Base-by-base conservation (phyloP, 2,797 vertebrate species). In the Carcharodon carcharias region DNA sequence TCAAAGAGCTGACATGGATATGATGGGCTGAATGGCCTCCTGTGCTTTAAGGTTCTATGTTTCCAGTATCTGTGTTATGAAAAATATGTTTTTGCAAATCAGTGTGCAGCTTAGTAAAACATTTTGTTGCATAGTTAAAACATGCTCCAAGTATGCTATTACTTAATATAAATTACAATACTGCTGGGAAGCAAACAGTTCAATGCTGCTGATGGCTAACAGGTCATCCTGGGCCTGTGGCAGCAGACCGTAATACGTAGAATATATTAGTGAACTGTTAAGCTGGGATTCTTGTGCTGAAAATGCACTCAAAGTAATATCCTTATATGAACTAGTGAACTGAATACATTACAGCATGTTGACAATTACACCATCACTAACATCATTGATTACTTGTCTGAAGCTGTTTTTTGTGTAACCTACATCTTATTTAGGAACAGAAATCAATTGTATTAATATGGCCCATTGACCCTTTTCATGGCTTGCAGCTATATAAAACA, bases 401-500 rank as follows among this genome's bases (percentile, higher is more conserved):
- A 73, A 54, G 28, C 45, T 50, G 28, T 35, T 73, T 94, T 94
- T 31, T 54, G 94, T 54, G 50, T 56, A 31, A 73, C 69, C 94
- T 56, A 95, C 31, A 58, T 95, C 45, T 95, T 77, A 73, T 95
- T 93, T 21, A 65, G 21, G 35, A 21, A 93, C 35, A 93, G 61
- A 93, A 93, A 67, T 93, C 91, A 45, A 65, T 93, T 9, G 61
- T 18, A 67, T 67, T 93, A 67, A 93, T 93, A 67, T 93, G 91
- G 21, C 61, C 61, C n/a, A 67, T 21, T 61, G n/a, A 65, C 91
- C 89, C 40, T 11, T 67, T 93, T 93, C 61, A 67, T 23, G 2
- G 61, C n/a, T 45, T 93, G 91, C 7, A 40, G 63, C 61, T 65
- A 67, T 23, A 45, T 45, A 65, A 67, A 67, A 26, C 91, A 23